Conservation (phyloP, 2,113 vertebrate genomes). For the Desmodus rotundus region DNA sequence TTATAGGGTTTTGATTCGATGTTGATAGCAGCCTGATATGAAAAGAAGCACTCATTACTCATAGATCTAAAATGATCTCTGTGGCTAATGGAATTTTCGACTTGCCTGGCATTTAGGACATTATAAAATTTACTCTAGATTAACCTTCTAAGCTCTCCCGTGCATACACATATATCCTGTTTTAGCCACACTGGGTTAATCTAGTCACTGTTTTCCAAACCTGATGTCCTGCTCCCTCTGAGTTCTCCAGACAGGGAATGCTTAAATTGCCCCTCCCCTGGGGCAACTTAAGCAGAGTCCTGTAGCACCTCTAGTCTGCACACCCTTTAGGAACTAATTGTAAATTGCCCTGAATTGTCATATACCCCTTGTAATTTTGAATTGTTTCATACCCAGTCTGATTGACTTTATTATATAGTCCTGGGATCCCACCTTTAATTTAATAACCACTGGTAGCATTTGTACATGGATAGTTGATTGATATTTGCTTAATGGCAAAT, state of each 20-base stretch:
- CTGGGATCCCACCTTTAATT: not conserved
- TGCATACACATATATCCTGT: rapidly evolving
- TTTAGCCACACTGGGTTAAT: not conserved
- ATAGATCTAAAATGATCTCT: not conserved
- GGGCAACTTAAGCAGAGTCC: no score
- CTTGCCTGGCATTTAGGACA: not conserved
- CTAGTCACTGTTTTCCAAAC: not conserved
- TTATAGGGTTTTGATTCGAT: not conserved
- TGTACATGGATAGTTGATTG: not conserved
- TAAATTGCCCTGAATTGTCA: not conserved
- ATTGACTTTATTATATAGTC: not conserved
- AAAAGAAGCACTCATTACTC: not conserved
- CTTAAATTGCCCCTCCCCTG: rapidly evolving
- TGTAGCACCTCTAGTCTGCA: no score
- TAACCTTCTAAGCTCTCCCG: not conserved
- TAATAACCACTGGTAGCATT: not conserved
- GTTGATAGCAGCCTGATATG: not conserved
- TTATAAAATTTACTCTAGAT: not conserved
- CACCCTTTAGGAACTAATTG: not conserved
- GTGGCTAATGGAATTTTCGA: not conserved
- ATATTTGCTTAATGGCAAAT: not conserved
- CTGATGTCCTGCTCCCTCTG: not conserved
- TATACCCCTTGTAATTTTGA: not conserved
- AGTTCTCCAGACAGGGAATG: not conserved
- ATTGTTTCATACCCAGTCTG: not conserved